These are phyloP conservation scores for Mobula hypostoma DNA, from an alignment of 2,113 vertebrate species.

Conservation along the genomic window DNA sequence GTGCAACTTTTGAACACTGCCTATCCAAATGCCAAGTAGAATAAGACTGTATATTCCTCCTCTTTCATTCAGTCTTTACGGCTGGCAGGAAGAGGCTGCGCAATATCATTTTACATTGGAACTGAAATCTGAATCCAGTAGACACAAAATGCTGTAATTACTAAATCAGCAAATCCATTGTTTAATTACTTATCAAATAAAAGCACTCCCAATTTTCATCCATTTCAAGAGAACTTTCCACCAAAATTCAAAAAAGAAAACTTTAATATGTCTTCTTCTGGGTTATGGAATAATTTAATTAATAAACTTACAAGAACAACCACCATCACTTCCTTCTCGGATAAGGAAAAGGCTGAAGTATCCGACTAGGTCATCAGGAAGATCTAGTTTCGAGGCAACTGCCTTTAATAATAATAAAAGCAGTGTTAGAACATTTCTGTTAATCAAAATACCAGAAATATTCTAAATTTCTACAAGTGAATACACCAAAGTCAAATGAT, in stretches of 20 bases:
- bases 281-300: neutral
- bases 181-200: neutral
- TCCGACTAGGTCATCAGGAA: slow-evolving; percentile 85
- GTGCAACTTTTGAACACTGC: neutral
- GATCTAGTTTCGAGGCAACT: slow-evolving; percentile 84
- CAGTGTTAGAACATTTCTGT: slow-evolving; percentile 16
- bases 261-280: neutral
- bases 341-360: slow-evolving; percentile 95
- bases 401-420: slow-evolving; percentile 57
- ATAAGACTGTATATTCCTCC: neutral
- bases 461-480: neutral
- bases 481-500: neutral
- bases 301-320: slow-evolving; percentile 81
- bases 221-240: neutral
- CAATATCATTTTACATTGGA: neutral
- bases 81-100: neutral
- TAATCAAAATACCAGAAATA: neutral
- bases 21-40: too few species aligned
- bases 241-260: neutral
- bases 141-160: neutral
- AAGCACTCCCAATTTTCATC: neutral
- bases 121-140: neutral
- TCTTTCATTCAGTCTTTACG: neutral
- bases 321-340: slow-evolving; percentile 73
- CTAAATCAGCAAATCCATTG: neutral